Percentiles rank a stretch among this genome's conserved stretches.
Evolutionary conservation across 2,797 vertebrate species (phyloP).

Genomic region (Gambusia yucatana): DNA sequence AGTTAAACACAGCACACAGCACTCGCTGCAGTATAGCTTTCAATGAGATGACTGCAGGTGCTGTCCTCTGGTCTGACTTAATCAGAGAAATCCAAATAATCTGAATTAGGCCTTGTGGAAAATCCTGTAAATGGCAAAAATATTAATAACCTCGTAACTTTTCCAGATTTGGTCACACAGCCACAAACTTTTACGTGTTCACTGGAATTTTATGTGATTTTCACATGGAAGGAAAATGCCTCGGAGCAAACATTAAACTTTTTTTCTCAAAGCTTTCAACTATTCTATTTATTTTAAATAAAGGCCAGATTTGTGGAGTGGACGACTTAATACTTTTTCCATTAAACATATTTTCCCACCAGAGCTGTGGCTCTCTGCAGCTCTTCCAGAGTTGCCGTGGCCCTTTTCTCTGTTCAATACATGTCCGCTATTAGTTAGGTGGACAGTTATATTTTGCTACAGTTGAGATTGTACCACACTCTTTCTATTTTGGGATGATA

Average conservation of each 20-base stretch:
- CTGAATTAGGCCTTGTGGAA: neutral
- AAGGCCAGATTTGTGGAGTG: neutral
- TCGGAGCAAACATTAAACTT: neutral
- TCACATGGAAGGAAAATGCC: neutral
- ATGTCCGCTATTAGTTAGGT: neutral
- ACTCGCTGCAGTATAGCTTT: neutral
- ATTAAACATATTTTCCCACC: neutral
- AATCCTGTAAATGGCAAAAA: neutral
- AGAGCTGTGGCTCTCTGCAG: neutral
- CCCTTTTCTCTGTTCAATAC: neutral
- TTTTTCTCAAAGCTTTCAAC: neutral
- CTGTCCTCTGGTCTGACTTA: neutral
- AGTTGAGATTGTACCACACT: neutral
- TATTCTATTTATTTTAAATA: neutral
- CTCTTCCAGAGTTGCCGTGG: neutral
- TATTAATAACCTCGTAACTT: neutral
- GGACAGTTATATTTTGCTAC: neutral
- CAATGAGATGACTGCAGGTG: neutral
- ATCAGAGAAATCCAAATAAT: neutral
- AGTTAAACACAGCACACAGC: neutral
- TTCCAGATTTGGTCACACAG: neutral
- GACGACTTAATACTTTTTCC: neutral
- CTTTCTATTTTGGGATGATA: neutral
- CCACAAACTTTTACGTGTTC: neutral
- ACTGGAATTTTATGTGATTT: neutral